Evolutionary conservation across 1,140 invertebrate genomes (phyloP), one percentile per base, ranked within the genome.

Genomic region (Apocrypta bakeri): DNA sequence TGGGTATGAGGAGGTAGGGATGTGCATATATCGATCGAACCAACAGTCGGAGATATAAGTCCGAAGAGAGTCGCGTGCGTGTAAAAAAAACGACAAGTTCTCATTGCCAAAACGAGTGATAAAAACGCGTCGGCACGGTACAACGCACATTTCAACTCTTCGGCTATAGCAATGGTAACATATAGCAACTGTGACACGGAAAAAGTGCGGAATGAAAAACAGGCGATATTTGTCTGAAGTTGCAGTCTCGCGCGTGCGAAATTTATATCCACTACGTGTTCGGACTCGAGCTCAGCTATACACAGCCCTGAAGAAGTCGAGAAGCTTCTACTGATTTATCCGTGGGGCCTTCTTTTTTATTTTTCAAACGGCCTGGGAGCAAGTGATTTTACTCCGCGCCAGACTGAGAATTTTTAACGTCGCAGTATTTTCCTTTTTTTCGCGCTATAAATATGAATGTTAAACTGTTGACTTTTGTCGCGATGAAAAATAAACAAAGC

Each of bases 231-330:
- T 84, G 69, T 84, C 79, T 66, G 76, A 78, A 78, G 31, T 77
- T 78, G 66, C 79, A 73, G 75, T 48, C 63, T n/a, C 74, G 69
- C 64, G 68, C 63, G 56, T 27, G 79, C 48, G 31, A 84, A 84
- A 84, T 84, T 84, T 84, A 84, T 84, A 69, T 48, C 63, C 33
- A 1, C 27, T 77, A 81, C 83, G 83, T 84, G 83, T 84, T 81
- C 48, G 37, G 83, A 78, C 79, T 84, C 42, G 74, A 42, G 78
- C 9, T 37, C 3, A 9, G 33, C 33, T 9, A 9, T 9, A 9
- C 33, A 9, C 33, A 37, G 33, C 33, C 33, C 33, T 74, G 68
- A 81, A 68, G 73, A 42, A 81, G 73, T 72, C 78, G 83, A 64
- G 72, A 72, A 77, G 80, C 74, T 81, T 68, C 80, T 74, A 72